These are phyloP conservation scores for Tetranychus urticae DNA, from an alignment of 1,140 invertebrate species.

Conservation along the genomic window DNA sequence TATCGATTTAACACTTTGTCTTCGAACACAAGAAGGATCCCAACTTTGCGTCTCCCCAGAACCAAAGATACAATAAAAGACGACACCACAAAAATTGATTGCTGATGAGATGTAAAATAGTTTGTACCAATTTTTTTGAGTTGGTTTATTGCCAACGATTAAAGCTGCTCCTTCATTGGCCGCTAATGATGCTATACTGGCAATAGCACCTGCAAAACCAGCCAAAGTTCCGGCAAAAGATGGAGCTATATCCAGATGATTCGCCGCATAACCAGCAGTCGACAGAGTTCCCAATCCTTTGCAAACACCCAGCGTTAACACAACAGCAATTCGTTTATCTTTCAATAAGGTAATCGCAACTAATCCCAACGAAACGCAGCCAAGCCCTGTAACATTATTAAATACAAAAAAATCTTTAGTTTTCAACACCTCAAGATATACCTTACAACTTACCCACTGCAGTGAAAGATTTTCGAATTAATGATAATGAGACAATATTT, in stretches of 20 bases:
- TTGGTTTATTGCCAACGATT: constrained; percentile 26
- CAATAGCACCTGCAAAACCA: constrained; percentile 17
- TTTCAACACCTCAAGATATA: too few species aligned
- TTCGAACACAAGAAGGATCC: too few species aligned
- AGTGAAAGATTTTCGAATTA: too few species aligned
- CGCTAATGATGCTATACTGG: constrained; percentile 16
- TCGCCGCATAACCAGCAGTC: not conserved
- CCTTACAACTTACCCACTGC: too few species aligned
- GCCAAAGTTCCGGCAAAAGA: constrained; percentile 14
- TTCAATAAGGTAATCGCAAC: too few species aligned
- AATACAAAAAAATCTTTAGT: too few species aligned
- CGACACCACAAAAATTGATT: constrained; percentile 44
- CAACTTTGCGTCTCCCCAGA: constrained; percentile 9
- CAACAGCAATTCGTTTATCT: too few species aligned
- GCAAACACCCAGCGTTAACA: not conserved
- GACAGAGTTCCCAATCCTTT: not conserved
- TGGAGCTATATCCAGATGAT: constrained; percentile 12
- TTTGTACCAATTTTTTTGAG: constrained; percentile 48
- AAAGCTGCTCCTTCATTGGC: constrained; percentile 14
- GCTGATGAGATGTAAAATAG: constrained; percentile 56
- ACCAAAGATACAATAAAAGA: constrained; percentile 32
- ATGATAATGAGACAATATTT: too few species aligned
- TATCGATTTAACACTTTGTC: too few species aligned
- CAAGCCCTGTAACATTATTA: not conserved
- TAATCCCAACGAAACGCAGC: too few species aligned